Evolutionary conservation across 2,797 vertebrate species (phyloP).

Genomic region (Microtus agrestis): DNA sequence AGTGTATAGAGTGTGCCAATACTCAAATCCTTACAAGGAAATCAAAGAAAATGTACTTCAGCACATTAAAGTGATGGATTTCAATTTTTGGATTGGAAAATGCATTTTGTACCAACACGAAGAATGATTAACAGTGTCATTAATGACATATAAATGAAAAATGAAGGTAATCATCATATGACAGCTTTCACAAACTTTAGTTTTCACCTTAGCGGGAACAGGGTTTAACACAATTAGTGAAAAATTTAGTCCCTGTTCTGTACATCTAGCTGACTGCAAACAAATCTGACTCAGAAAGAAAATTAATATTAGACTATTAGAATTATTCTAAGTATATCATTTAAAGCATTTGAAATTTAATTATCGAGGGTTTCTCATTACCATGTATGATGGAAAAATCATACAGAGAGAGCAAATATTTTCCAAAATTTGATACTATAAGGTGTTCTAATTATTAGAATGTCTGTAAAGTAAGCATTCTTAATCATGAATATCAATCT

Average conservation of each 20-base stretch:
- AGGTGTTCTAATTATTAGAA: not conserved
- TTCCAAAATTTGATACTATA: not conserved
- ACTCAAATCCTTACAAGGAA: not conserved
- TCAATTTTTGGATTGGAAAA: conserved; percentile 36
- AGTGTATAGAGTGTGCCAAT: not conserved
- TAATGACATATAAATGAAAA: conserved; percentile 13
- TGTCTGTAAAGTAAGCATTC: not conserved
- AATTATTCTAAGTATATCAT: not conserved
- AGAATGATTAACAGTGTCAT: not conserved
- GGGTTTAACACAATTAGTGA: conserved; percentile 11
- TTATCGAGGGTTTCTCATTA: not conserved
- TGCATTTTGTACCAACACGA: not conserved
- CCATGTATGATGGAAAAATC: not conserved
- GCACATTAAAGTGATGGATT: not conserved
- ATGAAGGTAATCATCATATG: not conserved
- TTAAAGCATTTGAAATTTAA: conserved; percentile 34
- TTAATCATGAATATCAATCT: not conserved
- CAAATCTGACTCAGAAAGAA: conserved; percentile 49
- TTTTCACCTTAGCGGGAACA: conserved; percentile 14
- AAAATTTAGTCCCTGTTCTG: conserved; percentile 15
- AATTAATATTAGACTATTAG: conserved; percentile 22
- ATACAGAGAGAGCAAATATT: not conserved
- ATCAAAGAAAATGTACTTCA: not conserved
- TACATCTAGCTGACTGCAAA: not conserved
- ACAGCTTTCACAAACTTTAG: not conserved